Base-by-base conservation (phyloP, 2,888 invertebrate species). In the Stenodema calcarata region DNA sequence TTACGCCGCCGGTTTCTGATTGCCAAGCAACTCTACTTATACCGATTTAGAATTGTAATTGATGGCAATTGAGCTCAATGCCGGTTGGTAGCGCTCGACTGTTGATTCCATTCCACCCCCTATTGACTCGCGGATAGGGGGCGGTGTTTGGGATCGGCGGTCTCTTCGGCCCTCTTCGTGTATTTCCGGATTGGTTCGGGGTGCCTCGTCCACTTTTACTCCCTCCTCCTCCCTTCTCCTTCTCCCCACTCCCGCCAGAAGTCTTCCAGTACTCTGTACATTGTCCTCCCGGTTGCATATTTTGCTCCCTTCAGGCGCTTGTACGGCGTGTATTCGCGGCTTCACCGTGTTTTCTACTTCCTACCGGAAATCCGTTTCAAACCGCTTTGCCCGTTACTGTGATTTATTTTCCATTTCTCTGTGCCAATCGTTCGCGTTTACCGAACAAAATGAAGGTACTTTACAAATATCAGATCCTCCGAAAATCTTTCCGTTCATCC, bases 281-380 rank as follows among this genome's bases (percentile, higher is more conserved):
- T 30, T 82, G 82, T 69, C 82, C 69, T 69, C 69, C 82, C 41
- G 82, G 82, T 82, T 69, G 82, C 69, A 82, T 69, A 82, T 18
- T 69, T 18, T 54, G 35, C 82, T 11, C 23, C 41, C 42, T 69
- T 18, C 69, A 82, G 82, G 82, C 62, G 82, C 69, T 82, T 6
- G 44, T 41, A 27, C 44, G 23, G 78, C 80, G 80, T 54, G 80
- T 54, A n/a, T 18, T 41, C 35, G 73, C 47, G 78, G 23, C 47
- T 35, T 78, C 42, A 42, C 18, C 78, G 78, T 78, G 44, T 78
- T 47, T 28, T 12, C 18, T 76, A 16, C 76, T 14, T 23, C 28
- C 16, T 47, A 12, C 41, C 44, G 78, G 1, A n/a, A 78, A 78
- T 44, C 44, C 42, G 75, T 75, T 75, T 18, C n/a, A 2, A 75